phyloP scores from a whole-genome alignment of 2,888 invertebrate genomes.

The Synergus umbraculus region DNA sequence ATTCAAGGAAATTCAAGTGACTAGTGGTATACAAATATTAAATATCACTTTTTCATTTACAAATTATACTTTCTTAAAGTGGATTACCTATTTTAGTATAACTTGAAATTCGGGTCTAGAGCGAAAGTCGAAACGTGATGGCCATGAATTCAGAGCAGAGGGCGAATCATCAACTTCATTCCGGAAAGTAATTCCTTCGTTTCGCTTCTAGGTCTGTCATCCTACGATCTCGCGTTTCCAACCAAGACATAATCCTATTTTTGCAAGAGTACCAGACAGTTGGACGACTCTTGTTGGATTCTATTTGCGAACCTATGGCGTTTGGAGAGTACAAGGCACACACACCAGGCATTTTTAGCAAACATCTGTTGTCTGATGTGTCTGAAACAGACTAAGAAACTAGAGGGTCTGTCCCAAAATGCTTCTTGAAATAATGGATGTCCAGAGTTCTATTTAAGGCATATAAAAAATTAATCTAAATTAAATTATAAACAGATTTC shows the following conservation, averaged over 20 bases:
- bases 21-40: not conserved
- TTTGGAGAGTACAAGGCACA: constrained; percentile 48
- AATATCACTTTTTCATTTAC: not conserved
- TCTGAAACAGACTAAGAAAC: constrained; percentile 6
- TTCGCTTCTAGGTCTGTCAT: not conserved
- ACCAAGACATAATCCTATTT: constrained; percentile 67
- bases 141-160: constrained; percentile 17
- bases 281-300: constrained; percentile 71
- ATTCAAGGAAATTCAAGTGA: not conserved
- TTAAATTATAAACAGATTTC: not conserved
- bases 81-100: not conserved
- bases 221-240: not conserved
- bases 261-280: constrained; percentile 73
- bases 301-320: constrained; percentile 53
- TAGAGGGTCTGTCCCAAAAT: not conserved
- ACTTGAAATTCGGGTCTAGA: not conserved
- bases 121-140: not conserved
- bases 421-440: not conserved
- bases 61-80: not conserved
- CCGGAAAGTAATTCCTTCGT: constrained; percentile 15
- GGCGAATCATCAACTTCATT: constrained; percentile 12
- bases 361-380: constrained; percentile 58
- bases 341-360: constrained; percentile 56
- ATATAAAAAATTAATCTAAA: not conserved
- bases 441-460: not conserved